Base-by-base conservation (phyloP, 2,888 invertebrate species). In the Synanthedon myopaeformis region DNA sequence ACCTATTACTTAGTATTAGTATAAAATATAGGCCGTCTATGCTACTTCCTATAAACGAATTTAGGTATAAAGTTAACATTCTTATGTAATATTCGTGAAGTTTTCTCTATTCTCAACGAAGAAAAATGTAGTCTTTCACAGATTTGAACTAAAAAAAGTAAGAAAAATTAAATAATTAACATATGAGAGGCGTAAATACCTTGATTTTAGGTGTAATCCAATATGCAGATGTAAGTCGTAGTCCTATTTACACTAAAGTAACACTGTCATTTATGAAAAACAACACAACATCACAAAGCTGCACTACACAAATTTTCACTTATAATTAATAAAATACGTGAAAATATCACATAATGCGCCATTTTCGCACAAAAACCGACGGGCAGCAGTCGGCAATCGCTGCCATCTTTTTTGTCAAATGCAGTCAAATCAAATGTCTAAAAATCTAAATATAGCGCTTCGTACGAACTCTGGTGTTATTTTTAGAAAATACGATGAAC, bases 391-490 rank as follows among this genome's bases (percentile, higher is more conserved):
- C 85, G 79, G 81, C 86, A 74, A 72, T 79, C 85, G 85, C 85
- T 86, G 86, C 87, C 87, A 87, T 87, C 86, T 87, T 87, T 87
- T 86, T 85, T 86, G 85, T 86, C 87, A 87, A 86, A 35, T 35
- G 35, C 35, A 35, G 35, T 35, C 35, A 35, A 35, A 35, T 35
- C 35, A 35, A 35, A 87, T 84, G 82, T 84, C 84, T 86, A 80
- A 83, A 80, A 81, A 84, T 35, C 87, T 86, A 87, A 85, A 79
- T 83, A 83, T 87, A 87, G 82, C 81, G 85, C 80, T 80, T 75
- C 69, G 74, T 79, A 87, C 86, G 87, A 86, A 87, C 87, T 87
- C 87, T 87, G 79, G 85, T 77, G 86, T 83, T 87, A 87, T 87
- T 86, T 86, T 85, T 87, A 87, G 86, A 81, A 76, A 86, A 74